Evolutionary conservation across 2,113 vertebrate genomes (phyloP), one percentile per base, ranked within the genome.

Genomic region (Coptodon bakossiorum): DNA sequence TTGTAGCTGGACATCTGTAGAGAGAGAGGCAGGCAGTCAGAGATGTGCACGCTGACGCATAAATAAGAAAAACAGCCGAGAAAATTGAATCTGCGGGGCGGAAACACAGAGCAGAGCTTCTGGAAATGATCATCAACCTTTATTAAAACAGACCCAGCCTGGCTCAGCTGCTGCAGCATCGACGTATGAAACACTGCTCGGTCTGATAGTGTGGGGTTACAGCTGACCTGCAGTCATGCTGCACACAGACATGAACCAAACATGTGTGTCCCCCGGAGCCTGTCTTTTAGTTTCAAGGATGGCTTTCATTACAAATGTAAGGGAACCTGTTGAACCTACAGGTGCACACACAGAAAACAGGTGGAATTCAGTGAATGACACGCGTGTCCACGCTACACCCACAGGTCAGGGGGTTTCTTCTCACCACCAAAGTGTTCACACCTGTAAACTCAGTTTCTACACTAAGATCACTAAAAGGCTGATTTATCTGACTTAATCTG

Each of bases 1-100:
- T 98, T 98, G 92, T 99, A 99, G 94, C 97, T 98, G 9, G 98
- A 97, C 98, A 99, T 99, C 99, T 99, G 97, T 80, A 24, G 29
- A 68, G 7, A 68, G 24, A 80, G 3, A 84, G 76, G 83, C 16
- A 48, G 14, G 9, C 9, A 24, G 52, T 57, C 9, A 57, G 45
- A 43, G n/a, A 40, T 1, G 43, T 29, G 9, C 68, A 5, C 3
- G 1, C 68, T 45, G 38, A 2, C 9, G 3, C 71, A 50, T 11
- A 11, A 7, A 12, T 19, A 6, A 48, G 66, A 10, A 43, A 27
- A 45, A 45, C 66, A 73, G 66, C 22, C 1, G 7, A 45, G 38
- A 16, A 71, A 73, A 73, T 73, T 10, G 2, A 43, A 73, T 73
- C 66, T 73, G 38, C 3, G 3, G 66, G 13, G 13, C 13, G 22